Evolutionary conservation across 1,140 invertebrate genomes (phyloP).

Genomic region (Parapsyche elsis): DNA sequence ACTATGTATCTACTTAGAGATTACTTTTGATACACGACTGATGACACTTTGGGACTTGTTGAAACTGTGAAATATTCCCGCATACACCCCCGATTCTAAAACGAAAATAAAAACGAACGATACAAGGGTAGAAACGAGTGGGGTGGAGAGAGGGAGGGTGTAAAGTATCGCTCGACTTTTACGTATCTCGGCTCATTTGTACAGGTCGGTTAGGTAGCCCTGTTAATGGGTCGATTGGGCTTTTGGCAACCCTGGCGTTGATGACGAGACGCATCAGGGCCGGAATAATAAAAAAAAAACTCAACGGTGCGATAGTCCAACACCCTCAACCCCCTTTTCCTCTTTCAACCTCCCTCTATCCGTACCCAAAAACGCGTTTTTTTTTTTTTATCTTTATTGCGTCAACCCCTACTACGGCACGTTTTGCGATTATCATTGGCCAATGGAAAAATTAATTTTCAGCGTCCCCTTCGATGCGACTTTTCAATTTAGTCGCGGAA

Average conservation of each 20-base stretch:
- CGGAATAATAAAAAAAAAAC: conserved; percentile 45
- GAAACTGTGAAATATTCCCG: too few relatives aligned
- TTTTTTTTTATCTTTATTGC: conserved; percentile 43
- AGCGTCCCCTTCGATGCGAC: not conserved
- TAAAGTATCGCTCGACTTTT: not conserved
- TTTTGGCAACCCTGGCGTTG: not conserved
- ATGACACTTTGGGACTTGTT: too few relatives aligned
- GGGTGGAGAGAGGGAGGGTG: not conserved
- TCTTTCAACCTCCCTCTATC: not conserved
- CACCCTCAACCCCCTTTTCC: not conserved
- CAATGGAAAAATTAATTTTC: conserved; percentile 25
- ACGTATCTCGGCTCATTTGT: conserved; percentile 21
- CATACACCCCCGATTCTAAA: too few relatives aligned
- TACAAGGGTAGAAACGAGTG: not conserved
- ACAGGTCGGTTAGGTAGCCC: not conserved
- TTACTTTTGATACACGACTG: too few relatives aligned
- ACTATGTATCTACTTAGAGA: too few relatives aligned
- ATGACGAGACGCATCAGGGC: conserved; percentile 43
- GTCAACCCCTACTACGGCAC: not conserved
- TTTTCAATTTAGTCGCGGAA: too few relatives aligned
- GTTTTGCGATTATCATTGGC: not conserved
- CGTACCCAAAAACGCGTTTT: conserved; percentile 3
- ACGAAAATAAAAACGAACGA: too few relatives aligned
- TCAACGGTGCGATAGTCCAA: conserved; percentile 12
- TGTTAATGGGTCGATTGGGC: conserved; percentile 18